A percentile compares a stretch with the other conserved stretches of the same genome.
Conservation (phyloP, 2,797 vertebrate species). For the Typhlichthys eigenmanni region DNA sequence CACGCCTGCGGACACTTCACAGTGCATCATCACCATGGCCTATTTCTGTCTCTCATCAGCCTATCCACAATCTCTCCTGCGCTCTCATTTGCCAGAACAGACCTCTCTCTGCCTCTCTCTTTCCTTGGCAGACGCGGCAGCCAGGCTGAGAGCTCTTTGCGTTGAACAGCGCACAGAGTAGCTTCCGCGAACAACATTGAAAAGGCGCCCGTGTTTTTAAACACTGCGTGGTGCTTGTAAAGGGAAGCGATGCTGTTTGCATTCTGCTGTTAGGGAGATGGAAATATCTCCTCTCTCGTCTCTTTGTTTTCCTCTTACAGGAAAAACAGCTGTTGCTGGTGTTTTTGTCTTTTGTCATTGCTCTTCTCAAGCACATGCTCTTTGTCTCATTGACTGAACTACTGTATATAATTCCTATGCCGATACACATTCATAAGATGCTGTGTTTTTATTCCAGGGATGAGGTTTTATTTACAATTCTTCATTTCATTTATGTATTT, state of each 20-base stretch:
- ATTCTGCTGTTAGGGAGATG: conserved; percentile 9
- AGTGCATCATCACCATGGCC: conserved; percentile 54
- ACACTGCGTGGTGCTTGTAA: background rate
- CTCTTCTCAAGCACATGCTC: conserved; percentile 31
- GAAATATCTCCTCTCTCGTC: background rate
- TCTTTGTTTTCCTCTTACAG: conserved; percentile 1
- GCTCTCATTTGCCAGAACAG: conserved; percentile 53
- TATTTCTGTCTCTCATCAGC: conserved; percentile 44
- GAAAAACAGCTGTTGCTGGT: conserved; percentile 3
- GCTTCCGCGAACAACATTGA: background rate
- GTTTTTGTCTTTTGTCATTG: background rate
- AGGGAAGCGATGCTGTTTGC: conserved; percentile 12
- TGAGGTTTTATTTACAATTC: conserved; percentile 18
- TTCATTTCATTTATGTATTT: conserved; percentile 25
- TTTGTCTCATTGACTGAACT: conserved; percentile 9
- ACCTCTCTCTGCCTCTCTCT: conserved; percentile 40
- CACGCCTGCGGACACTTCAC: conserved; percentile 35
- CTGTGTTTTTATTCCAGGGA: conserved; percentile 37
- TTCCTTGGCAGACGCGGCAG: conserved; percentile 38
- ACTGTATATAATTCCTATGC: background rate
- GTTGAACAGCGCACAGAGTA: no score
- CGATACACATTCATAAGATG: conserved; percentile 24
- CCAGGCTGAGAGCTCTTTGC: background rate
- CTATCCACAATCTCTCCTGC: conserved; percentile 33
- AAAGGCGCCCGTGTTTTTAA: conserved; percentile 10